Evolutionary conservation across 2,113 vertebrate genomes (phyloP), one percentile per base, ranked within the genome.

Genomic region (Tyrannus savana): DNA sequence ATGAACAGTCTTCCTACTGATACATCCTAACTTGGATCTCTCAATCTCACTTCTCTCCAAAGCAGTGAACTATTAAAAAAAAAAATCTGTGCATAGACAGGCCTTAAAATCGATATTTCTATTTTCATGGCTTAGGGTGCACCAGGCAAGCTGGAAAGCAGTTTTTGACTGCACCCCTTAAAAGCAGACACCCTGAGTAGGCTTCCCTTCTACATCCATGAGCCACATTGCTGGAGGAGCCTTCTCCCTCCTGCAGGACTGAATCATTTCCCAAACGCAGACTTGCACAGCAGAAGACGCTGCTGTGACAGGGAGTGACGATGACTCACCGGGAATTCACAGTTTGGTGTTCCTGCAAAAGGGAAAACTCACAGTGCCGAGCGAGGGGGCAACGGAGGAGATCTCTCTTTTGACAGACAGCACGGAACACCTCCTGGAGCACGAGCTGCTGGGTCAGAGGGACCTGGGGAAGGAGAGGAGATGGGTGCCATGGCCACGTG

Each of bases 231-330:
- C 63, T 84, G 91, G 73, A 77, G 89, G 92, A 86, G 84, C 82
- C 80, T 94, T 78, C 89, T 94, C 80, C 60, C 91, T 97, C 78
- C 76, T 64, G 97, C 96, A 95, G 89, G 87, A 95, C 90, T 96
- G 94, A 96, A 96, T 96, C 90, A 90, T 89, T 97, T 97, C 95
- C 96, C 94, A 96, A 95, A 95, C 87, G 97, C 47, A 97, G 96
- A 95, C 84, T 91, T 78, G 94, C 83, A 94, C 23, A 76, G 93
- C 84, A 96, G 86, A 94, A 95, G 95, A 90, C 60, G 52, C 86
- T 18, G 73, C 95, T 90, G 90, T 96, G 94, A 88, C 62, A 95
- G 93, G 84, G 91, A 98, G 80, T 56, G 96, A 94, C 27, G 91
- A 95, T 98, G 98, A 98, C 95, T 98, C 97, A 97, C 62, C 0